Percentiles rank a stretch among this genome's conserved stretches.
These are phyloP conservation scores for Neofelis nebulosa DNA, from an alignment of 2,113 vertebrate species.

Conservation along the genomic window DNA sequence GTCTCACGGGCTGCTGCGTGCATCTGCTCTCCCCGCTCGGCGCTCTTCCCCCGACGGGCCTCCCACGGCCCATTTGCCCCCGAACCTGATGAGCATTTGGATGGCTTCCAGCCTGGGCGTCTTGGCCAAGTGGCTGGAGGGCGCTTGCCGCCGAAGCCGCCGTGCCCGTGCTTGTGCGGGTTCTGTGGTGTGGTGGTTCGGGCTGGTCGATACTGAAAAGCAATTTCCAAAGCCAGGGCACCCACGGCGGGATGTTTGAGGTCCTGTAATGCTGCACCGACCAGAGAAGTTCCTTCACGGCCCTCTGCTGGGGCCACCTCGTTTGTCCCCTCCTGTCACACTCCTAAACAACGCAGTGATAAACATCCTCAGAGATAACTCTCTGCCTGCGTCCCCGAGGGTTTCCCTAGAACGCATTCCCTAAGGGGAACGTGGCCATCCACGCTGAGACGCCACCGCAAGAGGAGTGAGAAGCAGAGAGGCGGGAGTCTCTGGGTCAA, in stretches of 20 bases:
- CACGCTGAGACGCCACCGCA: fast-evolving
- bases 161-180: not conserved
- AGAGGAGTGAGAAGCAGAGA: fast-evolving
- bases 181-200: too few relatives aligned
- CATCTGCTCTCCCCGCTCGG: too few relatives aligned
- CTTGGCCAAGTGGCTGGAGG: not conserved
- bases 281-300: too few relatives aligned
- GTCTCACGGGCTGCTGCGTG: too few relatives aligned
- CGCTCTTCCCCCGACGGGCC: too few relatives aligned
- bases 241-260: fast-evolving
- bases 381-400: fast-evolving
- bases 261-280: fast-evolving
- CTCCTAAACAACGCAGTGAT: not conserved
- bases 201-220: not conserved
- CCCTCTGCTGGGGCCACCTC: too few relatives aligned
- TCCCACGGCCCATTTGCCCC: too few relatives aligned
- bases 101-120: not conserved
- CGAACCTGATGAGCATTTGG: not conserved
- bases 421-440: fast-evolving
- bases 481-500: not conserved
- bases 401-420: not conserved
- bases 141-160: not conserved
- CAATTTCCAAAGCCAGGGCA: not conserved
- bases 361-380: fast-evolving
- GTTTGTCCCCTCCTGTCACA: not conserved